Base-by-base conservation (phyloP, 2,888 invertebrate genomes). In the Tetramorium bicarinatum region DNA sequence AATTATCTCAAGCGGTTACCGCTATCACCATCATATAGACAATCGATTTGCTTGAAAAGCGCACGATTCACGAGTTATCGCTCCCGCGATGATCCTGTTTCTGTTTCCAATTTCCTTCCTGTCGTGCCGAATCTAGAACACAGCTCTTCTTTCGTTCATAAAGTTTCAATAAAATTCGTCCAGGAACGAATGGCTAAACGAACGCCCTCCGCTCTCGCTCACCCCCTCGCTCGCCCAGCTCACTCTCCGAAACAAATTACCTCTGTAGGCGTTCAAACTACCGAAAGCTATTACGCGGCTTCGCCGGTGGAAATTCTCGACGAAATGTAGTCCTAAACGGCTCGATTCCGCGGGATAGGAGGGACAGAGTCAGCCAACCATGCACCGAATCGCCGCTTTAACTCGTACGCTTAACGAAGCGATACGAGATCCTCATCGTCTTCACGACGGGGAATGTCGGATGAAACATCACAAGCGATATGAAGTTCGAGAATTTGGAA, bases 221-320 rank as follows among this genome's bases (percentile, higher is more conserved):
- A 8, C 54, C 25, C 38, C 47, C 47, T 13, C 6, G 13, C 41
- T 34, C 67, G 3, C 29, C 44, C 41, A 29, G n/a, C 59, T 85
- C 82, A 44, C 54, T 56, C 69, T 56, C 84, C 82, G 83, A 84
- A 76, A 84, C 62, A 67, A 85, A 87, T 88, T 79, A 67, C 59
- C 83, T 72, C 76, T 75, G 76, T 81, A 82, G 69, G 74, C 64
- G 82, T 85, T 86, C 86, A 84, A 87, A 89, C 88, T 80, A 82
- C 74, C 71, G 69, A 84, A 71, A 83, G 86, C 85, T 82, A 82
- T 88, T 88, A 85, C 71, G 74, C 56, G 72, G 85, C 79, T 85
- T 87, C 49, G 69, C 83, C 71, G 59, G 44, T 61, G 84, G 86
- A 84, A 81, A 66, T 75, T 54, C 56, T 69, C 75, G 84, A 82